phyloP scores from a whole-genome alignment of 2,113 vertebrate genomes.

The Scomber scombrus region DNA sequence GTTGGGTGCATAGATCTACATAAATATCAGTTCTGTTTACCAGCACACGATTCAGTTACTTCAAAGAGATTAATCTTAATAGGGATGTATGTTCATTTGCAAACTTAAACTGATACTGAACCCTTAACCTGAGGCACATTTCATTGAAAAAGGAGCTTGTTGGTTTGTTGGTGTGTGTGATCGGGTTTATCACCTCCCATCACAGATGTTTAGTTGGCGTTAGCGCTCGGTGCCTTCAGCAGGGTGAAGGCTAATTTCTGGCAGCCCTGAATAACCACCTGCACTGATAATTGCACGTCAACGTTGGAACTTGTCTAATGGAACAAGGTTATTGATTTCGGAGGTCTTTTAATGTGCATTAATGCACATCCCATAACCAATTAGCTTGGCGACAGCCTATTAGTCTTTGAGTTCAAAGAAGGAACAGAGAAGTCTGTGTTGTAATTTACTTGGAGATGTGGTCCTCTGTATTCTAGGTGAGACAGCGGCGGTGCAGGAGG shows the following conservation, averaged over 20 bases:
- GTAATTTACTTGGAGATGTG: neutral
- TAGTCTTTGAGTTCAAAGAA: conserved; percentile 2
- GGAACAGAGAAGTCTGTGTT: conserved; percentile 3
- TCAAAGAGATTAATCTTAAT: neutral
- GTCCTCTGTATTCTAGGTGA: neutral
- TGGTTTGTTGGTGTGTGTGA: neutral
- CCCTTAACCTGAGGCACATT: neutral
- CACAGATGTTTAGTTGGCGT: conserved; percentile 52
- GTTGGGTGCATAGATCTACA: neutral
- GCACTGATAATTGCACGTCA: conserved; percentile 30
- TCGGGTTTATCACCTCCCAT: conserved; percentile 12
- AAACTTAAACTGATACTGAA: neutral
- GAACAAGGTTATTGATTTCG: conserved; percentile 41
- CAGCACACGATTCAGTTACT: neutral
- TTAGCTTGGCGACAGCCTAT: conserved; percentile 17
- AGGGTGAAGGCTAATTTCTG: conserved; percentile 49
- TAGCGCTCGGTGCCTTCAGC: conserved; percentile 18
- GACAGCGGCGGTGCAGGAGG: no score
- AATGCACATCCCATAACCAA: neutral
- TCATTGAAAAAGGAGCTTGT: neutral
- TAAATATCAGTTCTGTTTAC: neutral
- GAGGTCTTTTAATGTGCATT: conserved; percentile 39
- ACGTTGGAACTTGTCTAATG: conserved; percentile 52
- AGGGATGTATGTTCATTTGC: neutral
- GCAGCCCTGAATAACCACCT: conserved; percentile 59